Base-by-base conservation (phyloP, 2,888 invertebrate genomes). In the Spilosoma lubricipeda region DNA sequence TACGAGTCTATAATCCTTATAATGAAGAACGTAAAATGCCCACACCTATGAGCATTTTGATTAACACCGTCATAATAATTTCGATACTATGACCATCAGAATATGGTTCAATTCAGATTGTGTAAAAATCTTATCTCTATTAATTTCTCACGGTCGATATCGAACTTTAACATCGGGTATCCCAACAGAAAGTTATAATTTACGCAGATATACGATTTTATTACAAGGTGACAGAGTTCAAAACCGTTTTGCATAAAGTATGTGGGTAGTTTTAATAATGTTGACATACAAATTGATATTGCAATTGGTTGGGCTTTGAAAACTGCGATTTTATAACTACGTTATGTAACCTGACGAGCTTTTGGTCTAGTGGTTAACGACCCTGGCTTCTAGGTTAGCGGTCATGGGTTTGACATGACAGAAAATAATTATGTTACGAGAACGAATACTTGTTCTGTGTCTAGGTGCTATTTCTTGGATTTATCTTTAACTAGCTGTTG, bases 101-200 rank as follows among this genome's bases (percentile, higher is more conserved):
- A 68, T 45, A 79, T 1, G 11, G 68, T 79, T 45, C 2, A 75
- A 71, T 76, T 42, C 63, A 0, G 8, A 42, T 23, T 52, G 5
- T 0, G 20, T 59, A 3, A 39, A 56, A n/a, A 0, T 68, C 7
- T 48, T n/a, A 72, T n/a, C 67, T 72, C 70, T 73, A 80, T 78
- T 74, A 76, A 76, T 77, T 77, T 56, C 73, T 66, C 71, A 77
- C 73, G 15, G 67, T 72, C 66, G 68, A 75, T 77, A 64, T 52
- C 77, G 78, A 83, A 83, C 82, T 84, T 83, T 86, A 81, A 82
- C 83, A 82, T 75, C 59, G 72, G 73, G 79, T 78, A 71, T 75
- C 13, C 11, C 65, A 76, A 71, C 71, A 77, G 77, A 69, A 70
- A 70, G 65, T 56, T 64, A 45, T 70, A 70, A 70, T 42, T 52